Base-by-base conservation (phyloP, 2,797 vertebrate species). In the Myiotriccus ornatus region DNA sequence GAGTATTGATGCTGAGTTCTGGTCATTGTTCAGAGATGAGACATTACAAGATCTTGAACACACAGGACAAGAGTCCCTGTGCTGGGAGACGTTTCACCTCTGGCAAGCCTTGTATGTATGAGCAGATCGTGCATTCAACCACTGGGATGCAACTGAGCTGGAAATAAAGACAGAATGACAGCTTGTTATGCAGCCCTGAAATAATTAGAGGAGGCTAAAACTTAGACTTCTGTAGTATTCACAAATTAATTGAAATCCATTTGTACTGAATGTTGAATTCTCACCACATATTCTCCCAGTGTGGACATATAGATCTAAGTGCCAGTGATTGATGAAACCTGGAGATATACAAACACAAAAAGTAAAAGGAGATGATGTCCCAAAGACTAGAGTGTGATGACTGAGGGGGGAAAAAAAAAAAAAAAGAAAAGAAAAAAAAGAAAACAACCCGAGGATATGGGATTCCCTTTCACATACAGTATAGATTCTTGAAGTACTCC, bases 401-500 rank as follows among this genome's bases (percentile, higher is more conserved):
- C 32, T 87, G 69, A n/a, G 35, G n/a, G 28, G 34, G 50, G 25
- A 39, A 21, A 44, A 44, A 27, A 53, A 43, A 57, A 52, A 47
- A 49, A 23, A 43, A 82, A 41, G 43, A 43, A 30, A 53, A 39
- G 53, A 47, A 47, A 49, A 19, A 43, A 84, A 44, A 49, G 19
- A 39, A 84, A 81, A 71, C 24, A 84, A 78, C 74, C 32, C 0
- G 2, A 81, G 62, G 18, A 9, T n/a, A 64, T 83, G 81, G 84
- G 83, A 94, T 96, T 93, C 68, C 69, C 89, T 82, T 94, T 96
- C 84, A 65, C 60, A 87, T 77, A 60, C 59, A 90, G 32, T 82
- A 90, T 84, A 74, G 63, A 41, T 84, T 92, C 94, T 62, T 96
- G 47, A 80, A 78, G 69, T 37, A 41, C 35, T 91, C 80, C 49